phyloP scores from a whole-genome alignment of 2,113 vertebrate genomes.

The Sebastes schlegelii region DNA sequence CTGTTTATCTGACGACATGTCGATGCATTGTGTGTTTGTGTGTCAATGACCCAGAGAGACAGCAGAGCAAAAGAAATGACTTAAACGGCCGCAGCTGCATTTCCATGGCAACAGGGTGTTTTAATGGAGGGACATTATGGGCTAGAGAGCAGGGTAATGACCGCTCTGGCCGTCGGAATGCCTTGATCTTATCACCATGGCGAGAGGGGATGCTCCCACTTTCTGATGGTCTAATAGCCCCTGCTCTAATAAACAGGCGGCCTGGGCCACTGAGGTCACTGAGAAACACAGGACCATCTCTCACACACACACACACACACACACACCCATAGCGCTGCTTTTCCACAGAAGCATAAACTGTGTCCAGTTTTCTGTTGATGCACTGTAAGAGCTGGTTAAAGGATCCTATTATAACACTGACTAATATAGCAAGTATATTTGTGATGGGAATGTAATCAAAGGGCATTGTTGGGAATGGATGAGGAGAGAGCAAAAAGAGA shows the following conservation, averaged over 20 bases:
- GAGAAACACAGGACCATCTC: conserved; percentile 60
- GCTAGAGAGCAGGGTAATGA: conserved; percentile 80
- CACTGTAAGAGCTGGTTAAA: neutral
- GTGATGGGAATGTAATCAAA: conserved; percentile 41
- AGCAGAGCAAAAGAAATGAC: conserved; percentile 67
- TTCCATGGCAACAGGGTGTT: conserved; percentile 71
- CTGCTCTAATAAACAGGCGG: conserved; percentile 71
- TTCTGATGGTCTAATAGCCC: conserved; percentile 79
- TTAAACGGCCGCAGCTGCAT: conserved; percentile 79
- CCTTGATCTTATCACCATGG: conserved; percentile 83
- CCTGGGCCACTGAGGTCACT: conserved; percentile 71
- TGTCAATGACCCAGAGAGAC: conserved; percentile 71
- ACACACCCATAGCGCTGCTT: neutral
- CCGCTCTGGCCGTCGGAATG: conserved; percentile 79
- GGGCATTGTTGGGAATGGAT: conserved; percentile 20
- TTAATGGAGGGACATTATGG: conserved; percentile 82
- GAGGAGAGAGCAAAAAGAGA: conserved; percentile 40
- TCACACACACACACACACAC: conserved; percentile 13
- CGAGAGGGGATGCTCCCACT: conserved; percentile 80
- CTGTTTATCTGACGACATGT: conserved; percentile 62
- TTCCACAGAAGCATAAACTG: neutral
- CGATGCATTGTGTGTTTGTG: conserved; percentile 56
- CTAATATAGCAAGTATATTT: neutral
- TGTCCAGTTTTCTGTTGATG: conserved; percentile 1
- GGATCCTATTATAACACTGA: neutral